Base-by-base conservation (phyloP, 2,113 vertebrate species). In the Hyla sarda region DNA sequence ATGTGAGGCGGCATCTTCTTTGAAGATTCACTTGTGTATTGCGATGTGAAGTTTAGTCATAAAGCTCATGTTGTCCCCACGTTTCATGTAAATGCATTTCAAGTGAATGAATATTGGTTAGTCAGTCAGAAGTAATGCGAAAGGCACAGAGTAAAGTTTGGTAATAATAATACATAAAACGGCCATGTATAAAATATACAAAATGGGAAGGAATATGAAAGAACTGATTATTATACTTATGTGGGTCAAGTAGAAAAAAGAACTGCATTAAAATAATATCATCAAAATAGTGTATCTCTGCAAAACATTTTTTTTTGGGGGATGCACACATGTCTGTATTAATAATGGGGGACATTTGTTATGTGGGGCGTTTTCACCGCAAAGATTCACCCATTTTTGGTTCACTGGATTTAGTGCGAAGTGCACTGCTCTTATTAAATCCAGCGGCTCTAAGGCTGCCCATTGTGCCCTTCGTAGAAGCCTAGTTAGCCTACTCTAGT, bases 21-120 rank as follows among this genome's bases (percentile, higher is more conserved):
- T 81, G 78, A 81, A 81, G 78, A 58, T 56, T 81, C 78, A n/a
- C 78, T 81, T 62, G 78, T 37, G 78, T 62, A 81, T 62, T 81
- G 54, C 12, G 25, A 77, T 81, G 50, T 79, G 78, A 17, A 60
- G 56, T 56, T 62, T 34, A 81, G 28, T 62, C 78, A 12, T 77
- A 54, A 77, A 32, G 28, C 48, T 11, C 13, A 16, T 28, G 1
- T 23, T 32, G 75, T 52, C 47, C 74, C 73, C 23, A 54, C 48
- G 75, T 54, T 77, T 77, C 48, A 77, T 77, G 28, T 54, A 77
- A 77, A 77, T 77, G 25, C 28, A 54, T 77, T 77, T 54, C 48
- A 77, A 77, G 28, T 77, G 28, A 32, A 54, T 54, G 30, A 77
- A 48, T 77, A 12, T 19, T 54, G 34, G 67, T 19, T 32, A 21